These are phyloP conservation scores for Brachyptera putata DNA, from an alignment of 2,888 invertebrate genomes.

Conservation along the genomic window DNA sequence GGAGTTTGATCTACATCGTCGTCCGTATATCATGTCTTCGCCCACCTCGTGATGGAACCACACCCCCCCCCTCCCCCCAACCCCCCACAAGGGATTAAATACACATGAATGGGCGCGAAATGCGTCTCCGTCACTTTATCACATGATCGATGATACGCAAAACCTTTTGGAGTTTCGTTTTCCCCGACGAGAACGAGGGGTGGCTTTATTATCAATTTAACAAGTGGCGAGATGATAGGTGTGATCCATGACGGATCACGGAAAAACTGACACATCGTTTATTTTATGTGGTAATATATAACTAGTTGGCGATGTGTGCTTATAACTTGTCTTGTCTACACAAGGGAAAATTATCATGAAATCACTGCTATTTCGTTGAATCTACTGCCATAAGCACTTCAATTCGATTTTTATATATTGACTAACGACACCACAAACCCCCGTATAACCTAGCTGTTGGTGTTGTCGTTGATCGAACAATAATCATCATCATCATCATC, in stretches of 20 bases:
- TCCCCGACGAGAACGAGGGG: too few species aligned
- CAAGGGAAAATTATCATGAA: too few species aligned
- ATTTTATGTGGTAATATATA: not conserved
- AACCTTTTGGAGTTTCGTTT: not conserved
- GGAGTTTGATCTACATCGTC: not conserved
- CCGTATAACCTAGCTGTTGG: too few species aligned
- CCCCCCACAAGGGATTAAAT: not conserved
- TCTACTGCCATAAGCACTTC: too few species aligned
- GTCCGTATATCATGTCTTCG: conserved; percentile 16
- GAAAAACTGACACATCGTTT: not conserved
- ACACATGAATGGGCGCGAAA: conserved; percentile 12
- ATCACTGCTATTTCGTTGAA: too few species aligned
- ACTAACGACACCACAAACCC: too few species aligned
- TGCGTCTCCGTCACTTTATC: conserved; percentile 4
- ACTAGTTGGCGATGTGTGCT: too few species aligned
- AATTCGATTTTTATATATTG: too few species aligned
- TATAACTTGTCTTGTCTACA: too few species aligned
- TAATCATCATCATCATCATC: too few species aligned
- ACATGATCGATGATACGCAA: conserved; percentile 2
- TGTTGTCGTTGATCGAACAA: too few species aligned
- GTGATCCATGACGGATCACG: not conserved
- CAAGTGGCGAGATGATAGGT: not conserved
- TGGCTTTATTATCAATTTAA: conserved; percentile 19
- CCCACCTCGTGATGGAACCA: not conserved
- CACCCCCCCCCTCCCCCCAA: not conserved